Evolutionary conservation across 2,797 vertebrate genomes (phyloP), one percentile per base, ranked within the genome.

Genomic region (Gobionotothen gibberifrons): DNA sequence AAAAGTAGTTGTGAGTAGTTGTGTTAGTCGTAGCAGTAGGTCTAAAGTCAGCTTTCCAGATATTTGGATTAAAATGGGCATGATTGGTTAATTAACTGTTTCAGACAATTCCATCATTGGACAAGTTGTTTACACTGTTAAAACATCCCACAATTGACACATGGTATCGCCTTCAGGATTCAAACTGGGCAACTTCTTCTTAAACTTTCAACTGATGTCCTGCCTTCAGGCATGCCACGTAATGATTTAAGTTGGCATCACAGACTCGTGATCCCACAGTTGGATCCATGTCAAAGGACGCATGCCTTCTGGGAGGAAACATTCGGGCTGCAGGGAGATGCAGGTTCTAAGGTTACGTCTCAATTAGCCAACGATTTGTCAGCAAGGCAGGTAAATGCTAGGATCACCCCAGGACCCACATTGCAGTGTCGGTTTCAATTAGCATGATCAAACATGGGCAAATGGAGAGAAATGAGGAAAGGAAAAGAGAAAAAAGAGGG

Each of bases 301-400:
- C 52, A n/a, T 19, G 19, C 54, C 39, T 52, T 69, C 59, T 46
- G 32, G 21, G 47, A 80, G 15, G 21, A 19, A 58, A 52, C 47
- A 44, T 69, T 63, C 2, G 52, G 57, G 52, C 3, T 17, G 55
- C 15, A 66, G 22, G n/a, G 49, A 62, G 54, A 65, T 2, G 32
- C 8, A 55, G 26, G 48, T 40, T 87, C 78, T 90, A 61, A 3
- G 4, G 51, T 90, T 89, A 65, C 66, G 3, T 54, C 67, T 78
- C 64, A 82, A 87, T 90, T 89, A 87, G 73, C 68, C 78, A 42
- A 19, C 22, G 53, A 89, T 87, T 85, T 90, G 85, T 85, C 66
- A 2, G 29, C 1, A 0, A 54, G 79, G 69, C 78, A 77, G 76
- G 84, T 86, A 70, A 69, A 79, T 5, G 53, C 52, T 15, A 22